Conservation (phyloP, 2,113 vertebrate species). For the Pteronura brasiliensis region DNA sequence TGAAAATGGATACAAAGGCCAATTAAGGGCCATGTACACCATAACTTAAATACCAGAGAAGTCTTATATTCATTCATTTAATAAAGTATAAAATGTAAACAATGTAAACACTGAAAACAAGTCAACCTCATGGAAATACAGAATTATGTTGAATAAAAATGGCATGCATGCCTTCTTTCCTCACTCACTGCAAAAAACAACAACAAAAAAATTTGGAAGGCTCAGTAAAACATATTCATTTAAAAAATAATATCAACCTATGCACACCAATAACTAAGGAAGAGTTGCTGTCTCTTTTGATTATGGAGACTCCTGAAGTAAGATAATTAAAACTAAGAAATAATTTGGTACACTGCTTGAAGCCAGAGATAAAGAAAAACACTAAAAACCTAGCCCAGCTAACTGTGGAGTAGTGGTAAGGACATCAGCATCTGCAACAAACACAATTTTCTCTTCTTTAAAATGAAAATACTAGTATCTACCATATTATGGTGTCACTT, state of each 20-base stretch:
- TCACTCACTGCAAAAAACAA: not conserved
- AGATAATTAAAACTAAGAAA: not conserved
- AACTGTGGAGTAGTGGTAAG: not conserved
- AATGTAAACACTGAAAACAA: not conserved
- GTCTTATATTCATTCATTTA: not conserved
- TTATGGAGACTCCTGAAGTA: not conserved
- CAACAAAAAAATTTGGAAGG: not conserved
- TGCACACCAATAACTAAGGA: not conserved
- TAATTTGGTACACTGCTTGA: not conserved
- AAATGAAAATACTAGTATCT: not conserved
- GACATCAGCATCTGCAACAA: no score
- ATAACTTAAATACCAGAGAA: not conserved
- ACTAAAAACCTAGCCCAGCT: no score
- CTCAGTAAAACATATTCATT: not conserved
- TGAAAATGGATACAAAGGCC: not conserved
- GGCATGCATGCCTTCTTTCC: not conserved
- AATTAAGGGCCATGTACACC: not conserved
- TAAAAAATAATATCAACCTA: not conserved
- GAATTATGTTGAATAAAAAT: not conserved
- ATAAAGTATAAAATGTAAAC: not conserved
- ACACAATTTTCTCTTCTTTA: not conserved
- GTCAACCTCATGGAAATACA: not conserved
- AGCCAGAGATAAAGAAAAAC: not conserved
- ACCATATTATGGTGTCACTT: not conserved
- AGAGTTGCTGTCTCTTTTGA: not conserved